phyloP scores from a whole-genome alignment of 2,797 vertebrate species.

The Bradypodion pumilum region DNA sequence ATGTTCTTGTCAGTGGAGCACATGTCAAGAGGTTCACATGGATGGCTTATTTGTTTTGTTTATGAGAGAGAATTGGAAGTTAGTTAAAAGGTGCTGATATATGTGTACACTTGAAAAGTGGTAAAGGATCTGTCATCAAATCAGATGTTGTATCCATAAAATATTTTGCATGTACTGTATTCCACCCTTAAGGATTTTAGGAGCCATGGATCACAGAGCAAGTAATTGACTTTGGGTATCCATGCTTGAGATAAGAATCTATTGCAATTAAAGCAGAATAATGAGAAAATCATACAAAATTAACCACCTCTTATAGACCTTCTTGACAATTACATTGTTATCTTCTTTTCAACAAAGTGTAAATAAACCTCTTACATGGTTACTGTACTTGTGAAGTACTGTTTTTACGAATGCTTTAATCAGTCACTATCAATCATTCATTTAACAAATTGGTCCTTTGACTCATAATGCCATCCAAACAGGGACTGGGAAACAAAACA shows the following conservation, averaged over 20 bases:
- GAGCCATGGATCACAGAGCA: neutral
- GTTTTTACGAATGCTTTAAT: slow-evolving; percentile 49
- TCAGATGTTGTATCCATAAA: slow-evolving; percentile 69
- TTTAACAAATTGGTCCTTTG: slow-evolving; percentile 7
- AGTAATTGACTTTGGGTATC: neutral
- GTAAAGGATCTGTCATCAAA: slow-evolving; percentile 44
- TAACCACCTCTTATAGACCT: neutral
- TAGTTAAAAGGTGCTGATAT: slow-evolving; percentile 43
- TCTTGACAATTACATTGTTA: neutral
- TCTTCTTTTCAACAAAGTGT: slow-evolving; percentile 20
- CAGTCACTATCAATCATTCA: slow-evolving; percentile 40
- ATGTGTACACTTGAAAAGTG: slow-evolving; percentile 41
- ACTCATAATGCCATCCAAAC: neutral
- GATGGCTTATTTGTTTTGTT: slow-evolving; percentile 6
- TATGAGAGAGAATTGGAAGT: neutral
- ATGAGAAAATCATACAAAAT: neutral
- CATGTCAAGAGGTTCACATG: slow-evolving; percentile 36
- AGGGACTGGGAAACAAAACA: neutral
- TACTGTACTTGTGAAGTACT: slow-evolving; percentile 14
- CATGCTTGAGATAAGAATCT: neutral
- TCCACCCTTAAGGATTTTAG: slow-evolving; percentile 61
- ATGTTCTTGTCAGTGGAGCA: slow-evolving; percentile 23
- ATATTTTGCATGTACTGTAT: slow-evolving; percentile 65
- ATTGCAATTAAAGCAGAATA: neutral
- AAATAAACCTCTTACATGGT: slow-evolving; percentile 35